These are phyloP conservation scores for Ceriagrion tenellum DNA, from an alignment of 2,888 invertebrate genomes.

Conservation along the genomic window DNA sequence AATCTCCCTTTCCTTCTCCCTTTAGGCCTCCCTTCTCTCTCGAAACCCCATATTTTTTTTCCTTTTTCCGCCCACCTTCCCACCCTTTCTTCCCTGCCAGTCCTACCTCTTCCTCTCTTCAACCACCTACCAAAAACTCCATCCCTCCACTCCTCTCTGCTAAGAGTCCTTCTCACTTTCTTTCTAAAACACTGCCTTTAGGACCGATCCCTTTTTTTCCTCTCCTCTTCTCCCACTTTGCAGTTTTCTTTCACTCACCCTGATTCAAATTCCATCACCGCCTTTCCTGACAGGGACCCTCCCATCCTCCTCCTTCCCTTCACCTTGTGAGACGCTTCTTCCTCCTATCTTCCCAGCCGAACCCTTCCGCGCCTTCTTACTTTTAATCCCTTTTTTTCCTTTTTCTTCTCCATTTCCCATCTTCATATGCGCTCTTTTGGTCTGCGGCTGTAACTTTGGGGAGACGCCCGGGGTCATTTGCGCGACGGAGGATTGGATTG, in stretches of 20 bases:
- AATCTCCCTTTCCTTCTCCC: constrained; percentile 21
- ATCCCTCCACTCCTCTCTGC: background rate
- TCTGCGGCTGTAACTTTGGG: too few relatives aligned
- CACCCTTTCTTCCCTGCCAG: background rate
- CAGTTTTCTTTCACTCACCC: background rate
- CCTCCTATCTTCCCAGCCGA: background rate
- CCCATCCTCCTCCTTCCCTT: too few relatives aligned
- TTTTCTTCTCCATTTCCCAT: background rate
- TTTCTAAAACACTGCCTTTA: constrained; percentile 25
- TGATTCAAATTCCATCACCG: constrained; percentile 36
- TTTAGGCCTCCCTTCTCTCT: background rate
- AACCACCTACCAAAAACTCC: background rate
- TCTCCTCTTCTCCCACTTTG: background rate
- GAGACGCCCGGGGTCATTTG: too few relatives aligned
- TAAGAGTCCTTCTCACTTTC: constrained; percentile 18
- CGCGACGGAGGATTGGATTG: too few relatives aligned
- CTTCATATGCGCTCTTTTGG: too few relatives aligned
- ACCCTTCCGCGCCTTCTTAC: background rate
- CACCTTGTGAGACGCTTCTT: background rate
- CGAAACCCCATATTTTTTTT: background rate
- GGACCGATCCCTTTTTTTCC: constrained; percentile 12
- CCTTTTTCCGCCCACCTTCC: background rate
- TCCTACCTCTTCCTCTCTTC: background rate
- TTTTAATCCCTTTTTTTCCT: background rate
- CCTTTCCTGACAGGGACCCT: background rate